Evolutionary conservation across 2,113 vertebrate species (phyloP).

Genomic region (Zosterops japonicus): DNA sequence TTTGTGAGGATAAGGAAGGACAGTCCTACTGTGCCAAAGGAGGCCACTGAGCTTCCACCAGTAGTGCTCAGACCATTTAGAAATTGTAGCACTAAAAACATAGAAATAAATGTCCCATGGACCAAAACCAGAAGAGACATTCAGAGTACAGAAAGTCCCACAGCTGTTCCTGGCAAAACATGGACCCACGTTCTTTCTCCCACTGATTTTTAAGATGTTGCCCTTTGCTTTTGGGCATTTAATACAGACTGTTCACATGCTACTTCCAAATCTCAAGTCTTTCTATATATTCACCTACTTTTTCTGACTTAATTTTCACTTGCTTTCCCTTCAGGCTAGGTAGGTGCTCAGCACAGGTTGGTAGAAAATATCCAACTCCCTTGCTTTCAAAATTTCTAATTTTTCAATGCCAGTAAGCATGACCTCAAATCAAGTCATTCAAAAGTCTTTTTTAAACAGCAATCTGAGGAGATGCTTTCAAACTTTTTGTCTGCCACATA

Average conservation of each 20-base stretch:
- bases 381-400: not conserved
- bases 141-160: not conserved
- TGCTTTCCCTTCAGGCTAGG: not conserved
- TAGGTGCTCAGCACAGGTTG: not conserved
- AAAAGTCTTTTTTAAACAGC: not conserved
- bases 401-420: not conserved
- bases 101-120: not conserved
- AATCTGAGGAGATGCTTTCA: not conserved
- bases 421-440: not conserved
- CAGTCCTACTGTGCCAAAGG: not conserved
- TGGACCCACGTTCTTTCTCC: not conserved
- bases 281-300: not conserved
- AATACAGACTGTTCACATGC: not conserved
- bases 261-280: not conserved
- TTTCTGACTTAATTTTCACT: not conserved
- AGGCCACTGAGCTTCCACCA: not conserved
- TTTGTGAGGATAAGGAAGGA: accelerated
- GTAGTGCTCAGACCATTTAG: not conserved
- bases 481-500: not conserved
- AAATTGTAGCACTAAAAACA: not conserved
- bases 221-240: not conserved
- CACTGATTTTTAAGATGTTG: not conserved
- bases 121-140: not conserved
- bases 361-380: not conserved
- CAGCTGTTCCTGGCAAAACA: not conserved